These are phyloP conservation scores for Haliclona indistincta DNA, from an alignment of 37 sponge, comb jelly and placozoan species.

Conservation along the genomic window DNA sequence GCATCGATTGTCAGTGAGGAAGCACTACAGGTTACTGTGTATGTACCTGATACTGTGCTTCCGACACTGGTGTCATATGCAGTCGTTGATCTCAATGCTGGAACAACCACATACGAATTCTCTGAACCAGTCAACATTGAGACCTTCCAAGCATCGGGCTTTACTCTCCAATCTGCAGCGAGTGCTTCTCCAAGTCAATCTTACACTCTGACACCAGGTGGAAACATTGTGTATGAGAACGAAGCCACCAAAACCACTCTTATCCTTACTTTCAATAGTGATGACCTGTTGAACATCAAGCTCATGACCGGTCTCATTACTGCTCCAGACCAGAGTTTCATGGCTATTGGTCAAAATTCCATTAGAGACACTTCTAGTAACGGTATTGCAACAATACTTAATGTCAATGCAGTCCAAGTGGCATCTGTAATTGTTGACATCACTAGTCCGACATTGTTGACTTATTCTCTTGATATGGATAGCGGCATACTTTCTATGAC, in stretches of 20 bases:
- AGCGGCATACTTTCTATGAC: conserved; percentile 51
- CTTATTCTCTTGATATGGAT: conserved; percentile 78
- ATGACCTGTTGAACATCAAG: conserved; percentile 71
- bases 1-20: conserved; percentile 7
- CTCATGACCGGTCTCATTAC: conserved; percentile 48
- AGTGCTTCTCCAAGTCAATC: not conserved
- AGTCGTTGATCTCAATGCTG: conserved; percentile 61
- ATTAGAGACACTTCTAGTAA: conserved; percentile 76
- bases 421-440: conserved; percentile 43
- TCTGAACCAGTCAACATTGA: conserved; percentile 68
- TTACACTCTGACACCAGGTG: conserved; percentile 46
- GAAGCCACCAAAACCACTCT: conserved; percentile 31
- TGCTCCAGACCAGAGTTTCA: conserved; percentile 36
- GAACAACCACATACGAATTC: conserved; percentile 57
- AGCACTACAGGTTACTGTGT: conserved; percentile 40
- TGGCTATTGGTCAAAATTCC: conserved; percentile 51
- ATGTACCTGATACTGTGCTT: conserved; percentile 27
- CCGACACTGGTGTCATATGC: conserved; percentile 50
- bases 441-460: conserved; percentile 49
- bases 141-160: conserved; percentile 27
- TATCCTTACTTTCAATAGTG: conserved; percentile 30
- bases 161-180: conserved; percentile 23
- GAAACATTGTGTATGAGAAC: conserved; percentile 41
- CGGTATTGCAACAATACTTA: conserved; percentile 12
- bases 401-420: conserved; percentile 24